Conservation (phyloP, 2,113 vertebrate genomes). For the Brachyhypopomus occidentalis region DNA sequence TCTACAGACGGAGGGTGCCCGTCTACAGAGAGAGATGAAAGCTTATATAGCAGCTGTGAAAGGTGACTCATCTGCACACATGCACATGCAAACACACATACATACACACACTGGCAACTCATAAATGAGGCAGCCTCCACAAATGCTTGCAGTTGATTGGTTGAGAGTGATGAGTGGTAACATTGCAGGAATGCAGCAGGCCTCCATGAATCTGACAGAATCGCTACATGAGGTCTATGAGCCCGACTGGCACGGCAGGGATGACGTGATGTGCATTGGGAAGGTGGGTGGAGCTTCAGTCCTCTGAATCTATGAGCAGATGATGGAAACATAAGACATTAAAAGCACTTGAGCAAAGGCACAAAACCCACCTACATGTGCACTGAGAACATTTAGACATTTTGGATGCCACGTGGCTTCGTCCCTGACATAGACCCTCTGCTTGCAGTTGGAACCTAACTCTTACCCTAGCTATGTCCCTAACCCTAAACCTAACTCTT, state of each 20-base stretch:
- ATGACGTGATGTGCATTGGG: constrained; percentile 90
- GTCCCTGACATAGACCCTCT: neutral
- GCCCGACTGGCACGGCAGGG: constrained; percentile 94
- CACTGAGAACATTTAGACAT: neutral
- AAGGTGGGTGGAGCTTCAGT: constrained; percentile 77
- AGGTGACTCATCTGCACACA: constrained; percentile 72
- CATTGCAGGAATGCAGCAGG: constrained; percentile 92
- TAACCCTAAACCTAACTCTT: no score
- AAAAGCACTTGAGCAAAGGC: no score
- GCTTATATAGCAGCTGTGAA: constrained; percentile 95
- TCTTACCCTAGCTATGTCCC: no score
- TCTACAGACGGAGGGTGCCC: constrained; percentile 88
- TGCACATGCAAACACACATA: neutral
- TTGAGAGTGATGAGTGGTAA: constrained; percentile 15
- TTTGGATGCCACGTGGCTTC: neutral
- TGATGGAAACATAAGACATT: no score
- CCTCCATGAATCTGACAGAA: constrained; percentile 94
- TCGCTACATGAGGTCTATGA: constrained; percentile 98
- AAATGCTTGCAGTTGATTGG: constrained; percentile 15
- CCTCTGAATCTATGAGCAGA: neutral
- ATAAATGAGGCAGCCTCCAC: neutral
- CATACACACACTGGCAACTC: neutral
- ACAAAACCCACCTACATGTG: neutral
- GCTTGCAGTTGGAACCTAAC: constrained; percentile 7
- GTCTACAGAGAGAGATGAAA: constrained; percentile 93